These are phyloP conservation scores for Melitaea athalia DNA, from an alignment of 2,888 invertebrate species.

Conservation along the genomic window DNA sequence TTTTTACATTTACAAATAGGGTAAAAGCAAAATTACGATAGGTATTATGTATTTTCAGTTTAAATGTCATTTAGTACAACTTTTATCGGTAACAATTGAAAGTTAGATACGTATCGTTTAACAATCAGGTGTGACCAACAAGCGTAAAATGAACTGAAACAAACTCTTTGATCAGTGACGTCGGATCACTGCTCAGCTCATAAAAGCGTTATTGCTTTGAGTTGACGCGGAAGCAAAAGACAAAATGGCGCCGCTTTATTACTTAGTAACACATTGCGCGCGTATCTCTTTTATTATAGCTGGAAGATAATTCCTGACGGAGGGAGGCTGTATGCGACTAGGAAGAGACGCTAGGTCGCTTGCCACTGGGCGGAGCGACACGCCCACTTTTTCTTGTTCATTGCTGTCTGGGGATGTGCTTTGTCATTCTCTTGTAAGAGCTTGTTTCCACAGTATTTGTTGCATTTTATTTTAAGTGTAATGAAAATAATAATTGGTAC, in stretches of 20 bases:
- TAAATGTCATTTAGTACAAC: not conserved
- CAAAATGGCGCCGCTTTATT: conserved; percentile 81
- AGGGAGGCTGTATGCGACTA: conserved; percentile 69
- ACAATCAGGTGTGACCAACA: conserved; percentile 68
- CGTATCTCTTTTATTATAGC: conserved; percentile 78
- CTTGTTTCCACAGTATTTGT: conserved; percentile 20
- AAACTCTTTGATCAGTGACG: conserved; percentile 75
- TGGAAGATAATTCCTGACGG: conserved; percentile 68
- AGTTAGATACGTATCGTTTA: conserved; percentile 70
- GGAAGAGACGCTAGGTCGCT: conserved; percentile 52
- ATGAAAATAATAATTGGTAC: not conserved
- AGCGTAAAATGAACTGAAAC: conserved; percentile 72
- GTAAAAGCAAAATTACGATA: not conserved
- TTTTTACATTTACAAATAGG: not conserved
- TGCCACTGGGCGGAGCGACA: conserved; percentile 76
- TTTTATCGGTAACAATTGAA: conserved; percentile 50
- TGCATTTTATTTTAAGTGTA: conserved; percentile 1
- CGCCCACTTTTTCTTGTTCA: conserved; percentile 75
- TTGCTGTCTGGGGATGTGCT: conserved; percentile 53
- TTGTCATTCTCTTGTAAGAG: conserved; percentile 43
- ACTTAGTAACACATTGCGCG: conserved; percentile 79
- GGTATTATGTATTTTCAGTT: not conserved
- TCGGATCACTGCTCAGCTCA: conserved; percentile 69
- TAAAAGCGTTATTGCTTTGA: conserved; percentile 73
- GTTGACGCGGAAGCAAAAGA: conserved; percentile 68